A percentile compares a stretch with the other conserved stretches of the same genome.
phyloP scores from a whole-genome alignment of 2,888 invertebrate genomes.

The Lithosia quadra region DNA sequence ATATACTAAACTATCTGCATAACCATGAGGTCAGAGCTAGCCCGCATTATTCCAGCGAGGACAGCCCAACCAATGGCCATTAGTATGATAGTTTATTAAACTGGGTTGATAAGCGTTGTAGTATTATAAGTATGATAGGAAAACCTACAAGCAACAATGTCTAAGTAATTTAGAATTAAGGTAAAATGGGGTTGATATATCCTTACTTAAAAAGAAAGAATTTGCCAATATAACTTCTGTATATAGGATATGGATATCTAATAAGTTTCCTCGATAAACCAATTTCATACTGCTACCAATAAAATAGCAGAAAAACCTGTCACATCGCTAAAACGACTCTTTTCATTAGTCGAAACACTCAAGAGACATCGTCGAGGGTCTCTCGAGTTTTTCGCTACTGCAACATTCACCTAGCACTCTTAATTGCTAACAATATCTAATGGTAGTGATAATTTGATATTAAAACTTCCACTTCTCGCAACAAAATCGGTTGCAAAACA shows the following conservation, averaged over 20 bases:
- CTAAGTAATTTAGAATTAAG: too few species aligned
- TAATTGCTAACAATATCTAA: conserved; percentile 7
- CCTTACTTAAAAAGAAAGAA: not conserved
- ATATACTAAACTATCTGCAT: not conserved
- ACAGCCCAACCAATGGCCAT: not conserved
- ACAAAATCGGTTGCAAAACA: not conserved
- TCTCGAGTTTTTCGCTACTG: not conserved
- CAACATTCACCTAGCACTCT: not conserved
- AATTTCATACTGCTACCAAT: not conserved
- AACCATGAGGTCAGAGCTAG: not conserved
- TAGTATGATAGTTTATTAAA: not conserved
- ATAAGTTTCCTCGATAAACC: conserved; percentile 7
- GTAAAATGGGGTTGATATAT: too few species aligned
- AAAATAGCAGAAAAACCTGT: not conserved
- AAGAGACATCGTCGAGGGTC: not conserved
- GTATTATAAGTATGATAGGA: not conserved
- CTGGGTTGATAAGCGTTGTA: not conserved
- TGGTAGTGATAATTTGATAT: conserved; percentile 27
- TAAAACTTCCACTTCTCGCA: not conserved
- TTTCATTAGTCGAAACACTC: not conserved
- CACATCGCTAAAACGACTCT: not conserved
- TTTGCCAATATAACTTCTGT: not conserved
- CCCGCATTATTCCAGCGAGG: not conserved
- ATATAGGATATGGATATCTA: not conserved
- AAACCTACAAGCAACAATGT: too few species aligned